phyloP scores from a whole-genome alignment of 1,140 invertebrate species.

The Pollicipes pollicipes region DNA sequence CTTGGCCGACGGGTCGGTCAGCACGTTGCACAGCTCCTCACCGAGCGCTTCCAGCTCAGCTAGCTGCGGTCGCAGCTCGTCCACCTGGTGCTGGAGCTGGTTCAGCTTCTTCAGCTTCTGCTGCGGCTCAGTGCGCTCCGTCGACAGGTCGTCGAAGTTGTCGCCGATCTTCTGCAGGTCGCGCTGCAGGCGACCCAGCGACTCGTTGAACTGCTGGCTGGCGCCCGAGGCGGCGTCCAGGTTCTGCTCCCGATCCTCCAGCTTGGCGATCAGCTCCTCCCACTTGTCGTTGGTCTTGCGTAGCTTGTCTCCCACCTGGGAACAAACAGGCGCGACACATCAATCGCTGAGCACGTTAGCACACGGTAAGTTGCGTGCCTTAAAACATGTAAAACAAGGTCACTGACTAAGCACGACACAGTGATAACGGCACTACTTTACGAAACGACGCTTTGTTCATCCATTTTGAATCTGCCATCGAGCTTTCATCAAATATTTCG shows the following conservation, averaged over 20 bases:
- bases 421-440: too few relatives aligned
- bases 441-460: too few relatives aligned
- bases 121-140: slow-evolving; percentile 55
- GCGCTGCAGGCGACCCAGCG: slow-evolving; percentile 54
- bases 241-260: slow-evolving; percentile 64
- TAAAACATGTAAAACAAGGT: too few relatives aligned
- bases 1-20: slow-evolving; percentile 75
- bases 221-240: slow-evolving; percentile 72
- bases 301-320: not conserved
- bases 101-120: slow-evolving; percentile 63
- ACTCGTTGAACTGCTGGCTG: slow-evolving; percentile 75
- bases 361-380: too few relatives aligned
- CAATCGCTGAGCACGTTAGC: too few relatives aligned
- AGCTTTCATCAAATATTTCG: too few relatives aligned
- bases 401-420: too few relatives aligned
- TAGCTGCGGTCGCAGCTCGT: slow-evolving; percentile 64
- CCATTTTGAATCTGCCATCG: too few relatives aligned
- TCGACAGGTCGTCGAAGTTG: slow-evolving; percentile 61
- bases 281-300: slow-evolving; percentile 38
- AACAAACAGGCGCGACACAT: too few relatives aligned
- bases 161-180: slow-evolving; percentile 68
- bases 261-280: slow-evolving; percentile 53
- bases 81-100: slow-evolving; percentile 66
- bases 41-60: slow-evolving; percentile 74
- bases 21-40: slow-evolving; percentile 60